Percentiles rank a stretch among this genome's conserved stretches.
Conservation (phyloP, 2,113 vertebrate genomes). For the Antigone vipio region DNA sequence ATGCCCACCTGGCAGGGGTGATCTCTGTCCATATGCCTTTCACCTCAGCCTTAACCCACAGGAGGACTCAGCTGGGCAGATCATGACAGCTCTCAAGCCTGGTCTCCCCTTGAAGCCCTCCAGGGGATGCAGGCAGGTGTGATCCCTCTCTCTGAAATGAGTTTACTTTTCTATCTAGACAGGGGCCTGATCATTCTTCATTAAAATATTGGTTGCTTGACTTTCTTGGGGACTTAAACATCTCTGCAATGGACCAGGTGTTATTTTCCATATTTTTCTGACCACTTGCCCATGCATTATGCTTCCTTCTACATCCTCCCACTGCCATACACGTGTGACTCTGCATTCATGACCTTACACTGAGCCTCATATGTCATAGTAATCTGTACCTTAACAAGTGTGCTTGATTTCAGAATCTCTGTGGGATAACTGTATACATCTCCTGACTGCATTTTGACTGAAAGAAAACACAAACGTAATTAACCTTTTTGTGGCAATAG, state of each 20-base stretch:
- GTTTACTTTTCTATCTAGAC: neutral
- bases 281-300: neutral
- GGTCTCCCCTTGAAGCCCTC: neutral
- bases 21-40: neutral
- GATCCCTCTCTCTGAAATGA: neutral
- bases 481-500: neutral
- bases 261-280: neutral
- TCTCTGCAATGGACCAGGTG: neutral
- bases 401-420: neutral
- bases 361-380: neutral
- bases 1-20: neutral
- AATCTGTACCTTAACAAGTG: neutral
- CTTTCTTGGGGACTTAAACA: neutral
- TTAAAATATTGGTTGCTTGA: neutral
- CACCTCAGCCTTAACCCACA: neutral
- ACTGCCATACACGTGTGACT: neutral
- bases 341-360: rapidly evolving
- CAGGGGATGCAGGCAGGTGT: neutral
- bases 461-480: neutral
- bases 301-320: neutral
- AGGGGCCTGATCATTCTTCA: neutral
- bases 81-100: neutral
- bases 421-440: neutral
- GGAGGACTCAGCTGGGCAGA: neutral
- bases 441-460: neutral